Evolutionary conservation across 2,113 vertebrate genomes (phyloP), one percentile per base, ranked within the genome.

Genomic region (Platichthys flesus): DNA sequence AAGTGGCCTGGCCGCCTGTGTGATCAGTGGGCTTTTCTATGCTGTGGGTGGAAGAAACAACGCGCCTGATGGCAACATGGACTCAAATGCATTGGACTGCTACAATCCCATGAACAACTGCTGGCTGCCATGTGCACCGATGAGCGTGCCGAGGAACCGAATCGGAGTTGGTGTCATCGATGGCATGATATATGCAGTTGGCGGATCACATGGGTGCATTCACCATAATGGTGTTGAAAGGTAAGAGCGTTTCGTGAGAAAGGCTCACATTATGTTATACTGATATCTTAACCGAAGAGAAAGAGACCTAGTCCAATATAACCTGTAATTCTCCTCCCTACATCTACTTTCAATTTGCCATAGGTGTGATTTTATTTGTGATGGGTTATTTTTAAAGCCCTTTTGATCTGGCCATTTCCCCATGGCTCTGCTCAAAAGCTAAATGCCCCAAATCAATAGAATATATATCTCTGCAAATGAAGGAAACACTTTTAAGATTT

Each of bases 51-150:
- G 97, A 0, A 84, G 97, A 7, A 99, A 99, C 76, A 99, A 98
- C 8, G 96, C 96, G 0, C 97, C 96, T 0, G 97, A 98, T 0
- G 97, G 97, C 14, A 98, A 98, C 92, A 96, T 95, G 84, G 97
- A 98, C 90, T 97, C 97, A 0, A 95, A 88, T 0, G 92, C 96
- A 2, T 76, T 98, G 76, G 97, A 98, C 65, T 98, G 96, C 69
- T 98, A 98, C 89, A 98, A 98, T 75, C 97, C 97, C 40, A 96
- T 99, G 95, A 98, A 96, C 87, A 95, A 98, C 90, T 95, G 93
- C 70, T 99, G 97, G 97, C 94, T 95, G 0, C 95, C 96, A 0
- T 98, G 97, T 1, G 92, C 97, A 0, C 90, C 96, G 9, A 97
- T 98, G 97, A 97, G 96, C 0, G 95, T 97, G 0, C 96, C 97